A percentile compares a stretch with the other conserved stretches of the same genome.
These are phyloP conservation scores for Eptesicus fuscus DNA, from an alignment of 2,113 vertebrate species.

Conservation along the genomic window DNA sequence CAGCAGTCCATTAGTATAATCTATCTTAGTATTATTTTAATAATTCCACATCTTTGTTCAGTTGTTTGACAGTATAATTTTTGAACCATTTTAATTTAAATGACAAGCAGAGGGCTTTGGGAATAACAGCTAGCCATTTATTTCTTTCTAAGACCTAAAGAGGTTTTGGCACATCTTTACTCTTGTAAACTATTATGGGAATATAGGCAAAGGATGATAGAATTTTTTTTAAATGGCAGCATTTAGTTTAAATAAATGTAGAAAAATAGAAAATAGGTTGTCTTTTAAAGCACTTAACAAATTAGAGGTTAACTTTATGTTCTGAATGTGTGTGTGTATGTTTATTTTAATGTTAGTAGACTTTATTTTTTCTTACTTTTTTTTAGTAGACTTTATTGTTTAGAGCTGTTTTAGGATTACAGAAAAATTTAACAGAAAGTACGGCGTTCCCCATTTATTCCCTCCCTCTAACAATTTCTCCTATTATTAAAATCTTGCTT, in stretches of 20 bases:
- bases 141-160: not conserved
- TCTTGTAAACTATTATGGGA: not conserved
- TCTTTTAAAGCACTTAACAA: not conserved
- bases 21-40: not conserved
- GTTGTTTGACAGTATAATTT: not conserved
- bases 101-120: not conserved
- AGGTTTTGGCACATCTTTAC: not conserved
- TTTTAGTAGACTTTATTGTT: not conserved
- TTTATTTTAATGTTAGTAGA: not conserved
- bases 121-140: not conserved
- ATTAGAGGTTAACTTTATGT: not conserved
- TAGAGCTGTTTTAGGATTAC: not conserved
- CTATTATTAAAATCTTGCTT: not conserved
- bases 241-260: constrained; percentile 48
- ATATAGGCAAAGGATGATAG: not conserved
- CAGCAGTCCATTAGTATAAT: not conserved
- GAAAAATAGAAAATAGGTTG: not conserved
- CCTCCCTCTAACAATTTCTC: not conserved
- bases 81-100: constrained; percentile 12
- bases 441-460: not conserved
- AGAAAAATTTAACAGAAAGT: not conserved
- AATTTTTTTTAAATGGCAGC: constrained; percentile 15
- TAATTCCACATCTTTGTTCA: constrained; percentile 8
- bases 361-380: not conserved
- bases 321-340: not conserved